Evolutionary conservation across 2,113 vertebrate genomes (phyloP), one percentile per base, ranked within the genome.

Genomic region (Charadrius vociferus): DNA sequence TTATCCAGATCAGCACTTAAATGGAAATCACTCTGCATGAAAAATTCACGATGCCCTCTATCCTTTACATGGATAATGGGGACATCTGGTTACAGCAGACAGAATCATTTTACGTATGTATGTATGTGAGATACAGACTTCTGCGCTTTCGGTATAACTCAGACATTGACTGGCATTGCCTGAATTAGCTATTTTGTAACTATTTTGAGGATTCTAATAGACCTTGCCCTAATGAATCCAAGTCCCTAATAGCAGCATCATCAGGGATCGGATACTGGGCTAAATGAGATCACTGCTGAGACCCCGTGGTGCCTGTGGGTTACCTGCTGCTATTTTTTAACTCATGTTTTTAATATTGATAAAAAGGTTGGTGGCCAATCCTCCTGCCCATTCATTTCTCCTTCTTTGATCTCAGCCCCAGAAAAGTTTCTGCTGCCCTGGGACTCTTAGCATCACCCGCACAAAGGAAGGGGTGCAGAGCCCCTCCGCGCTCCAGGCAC

Each of bases 1-100:
- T 92, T 96, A 94, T 96, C 91, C 94, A 92, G 94, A 95, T 97
- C 81, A 88, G 90, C 96, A 96, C 91, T 97, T 97, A 97, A 95
- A 91, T 91, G 91, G 94, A 97, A 95, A 95, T 94, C 90, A 81
- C 81, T 94, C 92, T 63, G 81, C 92, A 97, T 97, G 96, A 97
- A 93, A 97, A 97, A 96, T 96, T 97, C 85, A 96, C 81, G 56
- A 97, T 93, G 90, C 55, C 81, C 86, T 97, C 92, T 97, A 92
- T 95, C 88, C 86, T 96, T 96, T 81, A 93, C 78, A 52, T 61
- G 89, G 59, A 84, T 95, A 95, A 95, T 96, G 92, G 94, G 84
- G 89, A 94, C 95, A 95, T 95, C 90, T 95, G 91, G 87, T 97
- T 94, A 96, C 81, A 93, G 87, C 55, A 78, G 83, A 80, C 53